phyloP scores from a whole-genome alignment of 2,113 vertebrate genomes.

The Scopus umbretta region DNA sequence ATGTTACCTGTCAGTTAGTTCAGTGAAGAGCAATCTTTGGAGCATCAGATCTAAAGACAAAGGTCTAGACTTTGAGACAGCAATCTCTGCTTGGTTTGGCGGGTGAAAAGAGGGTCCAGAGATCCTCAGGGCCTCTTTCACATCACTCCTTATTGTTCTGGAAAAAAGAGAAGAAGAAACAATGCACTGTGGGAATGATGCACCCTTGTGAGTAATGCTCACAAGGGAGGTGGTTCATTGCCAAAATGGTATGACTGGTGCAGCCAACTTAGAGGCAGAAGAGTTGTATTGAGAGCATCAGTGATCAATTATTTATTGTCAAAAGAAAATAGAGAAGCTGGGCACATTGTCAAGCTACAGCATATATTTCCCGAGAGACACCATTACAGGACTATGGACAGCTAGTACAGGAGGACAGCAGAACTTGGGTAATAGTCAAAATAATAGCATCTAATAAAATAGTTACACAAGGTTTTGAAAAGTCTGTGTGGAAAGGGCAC shows the following conservation, averaged over 20 bases:
- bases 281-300: not conserved
- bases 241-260: not conserved
- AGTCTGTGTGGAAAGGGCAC: not conserved
- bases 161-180: not conserved
- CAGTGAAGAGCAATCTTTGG: not conserved
- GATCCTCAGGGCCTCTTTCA: not conserved
- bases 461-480: not conserved
- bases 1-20: not conserved
- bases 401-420: not conserved
- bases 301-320: constrained; percentile 45
- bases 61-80: not conserved
- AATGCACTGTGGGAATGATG: not conserved
- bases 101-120: not conserved
- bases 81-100: not conserved
- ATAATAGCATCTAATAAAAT: not conserved
- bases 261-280: not conserved
- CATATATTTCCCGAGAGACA: not conserved
- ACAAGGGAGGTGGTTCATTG: not conserved
- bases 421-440: not conserved
- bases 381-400: not conserved
- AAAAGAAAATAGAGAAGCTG: constrained; percentile 9
- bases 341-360: not conserved
- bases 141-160: not conserved
- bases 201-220: not conserved
- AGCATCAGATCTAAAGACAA: not conserved